Percentiles rank a stretch among this genome's conserved stretches.
Conservation (phyloP, 2,113 vertebrate species). For the Tiliqua scincoides region DNA sequence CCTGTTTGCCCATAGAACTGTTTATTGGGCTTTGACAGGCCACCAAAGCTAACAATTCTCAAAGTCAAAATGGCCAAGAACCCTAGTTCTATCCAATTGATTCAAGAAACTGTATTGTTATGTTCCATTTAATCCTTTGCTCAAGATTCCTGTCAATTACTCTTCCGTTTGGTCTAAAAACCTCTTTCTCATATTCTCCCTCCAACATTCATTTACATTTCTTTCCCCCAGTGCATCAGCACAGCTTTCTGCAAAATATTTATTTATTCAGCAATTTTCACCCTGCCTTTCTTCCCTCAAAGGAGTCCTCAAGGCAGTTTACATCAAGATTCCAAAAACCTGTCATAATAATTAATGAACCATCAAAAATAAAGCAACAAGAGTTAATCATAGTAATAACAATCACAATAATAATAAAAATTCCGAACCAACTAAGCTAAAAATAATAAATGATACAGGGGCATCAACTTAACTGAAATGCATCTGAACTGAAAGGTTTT, state of each 20-base stretch:
- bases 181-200: background rate
- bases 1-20: background rate
- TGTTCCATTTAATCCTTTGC: slow-evolving; percentile 4
- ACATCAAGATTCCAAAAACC: too few relatives aligned
- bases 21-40: slow-evolving; percentile 6
- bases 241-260: background rate
- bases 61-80: background rate
- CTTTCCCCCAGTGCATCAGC: background rate
- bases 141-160: slow-evolving; percentile 1
- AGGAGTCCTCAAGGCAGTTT: too few relatives aligned
- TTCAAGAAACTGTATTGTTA: background rate
- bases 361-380: too few relatives aligned
- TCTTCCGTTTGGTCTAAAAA: background rate
- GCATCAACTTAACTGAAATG: too few relatives aligned
- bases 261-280: too few relatives aligned
- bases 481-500: too few relatives aligned
- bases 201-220: background rate
- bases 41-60: background rate
- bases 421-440: too few relatives aligned
- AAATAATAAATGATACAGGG: too few relatives aligned
- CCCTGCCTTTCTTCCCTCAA: background rate
- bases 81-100: background rate
- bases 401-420: too few relatives aligned
- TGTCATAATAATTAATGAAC: too few relatives aligned
- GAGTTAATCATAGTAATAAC: too few relatives aligned